Percentiles rank a stretch among this genome's conserved stretches.
phyloP scores from a whole-genome alignment of 2,888 invertebrate genomes.

The Zygogramma bicolorata region DNA sequence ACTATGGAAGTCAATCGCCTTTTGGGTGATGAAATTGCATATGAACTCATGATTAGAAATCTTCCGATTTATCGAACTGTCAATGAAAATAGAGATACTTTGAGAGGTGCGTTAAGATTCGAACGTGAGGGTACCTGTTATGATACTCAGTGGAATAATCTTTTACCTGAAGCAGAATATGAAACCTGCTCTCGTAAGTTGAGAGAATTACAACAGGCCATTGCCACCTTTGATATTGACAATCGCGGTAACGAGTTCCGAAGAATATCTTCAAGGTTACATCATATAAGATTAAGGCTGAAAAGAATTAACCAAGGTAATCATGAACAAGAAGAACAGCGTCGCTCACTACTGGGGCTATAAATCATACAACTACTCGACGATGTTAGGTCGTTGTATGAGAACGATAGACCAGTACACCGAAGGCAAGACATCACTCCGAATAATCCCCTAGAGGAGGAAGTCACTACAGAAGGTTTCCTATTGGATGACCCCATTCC shows the following conservation, averaged over 20 bases:
- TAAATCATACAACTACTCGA: too few relatives aligned
- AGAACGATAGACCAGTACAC: too few relatives aligned
- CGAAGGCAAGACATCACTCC: too few relatives aligned
- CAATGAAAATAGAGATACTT: neutral
- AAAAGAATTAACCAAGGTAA: neutral
- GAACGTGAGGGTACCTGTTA: slow-evolving; percentile 9
- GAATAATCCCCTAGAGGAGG: too few relatives aligned
- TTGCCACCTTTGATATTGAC: neutral
- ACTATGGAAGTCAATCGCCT: slow-evolving; percentile 6
- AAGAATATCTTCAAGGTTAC: neutral
- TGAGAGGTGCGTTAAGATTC: neutral
- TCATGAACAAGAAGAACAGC: too few relatives aligned
- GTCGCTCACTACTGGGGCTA: too few relatives aligned
- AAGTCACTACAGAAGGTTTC: too few relatives aligned
- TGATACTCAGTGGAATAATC: too few relatives aligned
- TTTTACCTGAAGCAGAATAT: neutral
- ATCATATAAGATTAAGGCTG: neutral
- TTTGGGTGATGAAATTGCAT: neutral
- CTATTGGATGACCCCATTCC: too few relatives aligned
- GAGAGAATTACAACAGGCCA: neutral
- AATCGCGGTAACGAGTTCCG: neutral
- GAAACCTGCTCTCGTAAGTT: neutral
- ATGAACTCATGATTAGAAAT: slow-evolving; percentile 2
- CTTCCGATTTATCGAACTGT: neutral
- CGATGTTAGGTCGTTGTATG: too few relatives aligned